Conservation (phyloP, 2,113 vertebrate genomes). For the Sebastes fasciatus region DNA sequence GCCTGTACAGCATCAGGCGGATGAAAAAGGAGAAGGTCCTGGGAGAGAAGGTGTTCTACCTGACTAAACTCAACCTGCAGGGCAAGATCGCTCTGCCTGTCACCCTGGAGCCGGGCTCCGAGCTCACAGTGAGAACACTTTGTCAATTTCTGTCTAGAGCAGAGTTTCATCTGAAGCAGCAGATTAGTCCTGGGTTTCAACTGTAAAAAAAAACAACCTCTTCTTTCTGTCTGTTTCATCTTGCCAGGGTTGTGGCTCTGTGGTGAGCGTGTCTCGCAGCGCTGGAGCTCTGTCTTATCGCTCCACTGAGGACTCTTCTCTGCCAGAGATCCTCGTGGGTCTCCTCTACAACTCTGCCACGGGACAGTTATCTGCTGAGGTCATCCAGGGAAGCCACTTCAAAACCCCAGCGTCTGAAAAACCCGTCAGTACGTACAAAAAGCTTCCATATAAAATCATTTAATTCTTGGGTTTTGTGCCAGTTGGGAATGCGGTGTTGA, state of each 20-base stretch:
- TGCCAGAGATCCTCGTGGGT: slow-evolving; percentile 95
- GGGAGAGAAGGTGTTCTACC: slow-evolving; percentile 97
- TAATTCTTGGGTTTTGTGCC: neutral
- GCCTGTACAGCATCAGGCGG: slow-evolving; percentile 94
- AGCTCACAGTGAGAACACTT: slow-evolving; percentile 89
- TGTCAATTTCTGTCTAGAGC: slow-evolving; percentile 1
- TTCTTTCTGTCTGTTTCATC: neutral
- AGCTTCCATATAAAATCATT: neutral
- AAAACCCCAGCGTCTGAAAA: slow-evolving; percentile 94
- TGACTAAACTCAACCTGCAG: slow-evolving; percentile 98
- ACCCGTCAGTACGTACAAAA: slow-evolving; percentile 86
- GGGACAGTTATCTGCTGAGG: slow-evolving; percentile 94
- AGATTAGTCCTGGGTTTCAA: neutral
- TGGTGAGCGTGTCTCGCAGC: slow-evolving; percentile 93
- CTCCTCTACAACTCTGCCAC: slow-evolving; percentile 96
- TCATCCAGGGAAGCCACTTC: slow-evolving; percentile 99
- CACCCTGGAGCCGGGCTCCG: slow-evolving; percentile 94
- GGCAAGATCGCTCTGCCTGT: slow-evolving; percentile 96
- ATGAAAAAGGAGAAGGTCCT: slow-evolving; percentile 98
- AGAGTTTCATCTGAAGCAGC: neutral
- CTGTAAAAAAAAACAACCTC: no score
- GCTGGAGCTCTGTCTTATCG: slow-evolving; percentile 92
- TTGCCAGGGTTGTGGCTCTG: slow-evolving; percentile 92
- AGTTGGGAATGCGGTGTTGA: neutral
- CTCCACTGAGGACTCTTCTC: slow-evolving; percentile 90